Evolutionary conservation across 2,797 vertebrate species (phyloP), one percentile per base, ranked within the genome.

Genomic region (Parauchenoglanis punctatus): DNA sequence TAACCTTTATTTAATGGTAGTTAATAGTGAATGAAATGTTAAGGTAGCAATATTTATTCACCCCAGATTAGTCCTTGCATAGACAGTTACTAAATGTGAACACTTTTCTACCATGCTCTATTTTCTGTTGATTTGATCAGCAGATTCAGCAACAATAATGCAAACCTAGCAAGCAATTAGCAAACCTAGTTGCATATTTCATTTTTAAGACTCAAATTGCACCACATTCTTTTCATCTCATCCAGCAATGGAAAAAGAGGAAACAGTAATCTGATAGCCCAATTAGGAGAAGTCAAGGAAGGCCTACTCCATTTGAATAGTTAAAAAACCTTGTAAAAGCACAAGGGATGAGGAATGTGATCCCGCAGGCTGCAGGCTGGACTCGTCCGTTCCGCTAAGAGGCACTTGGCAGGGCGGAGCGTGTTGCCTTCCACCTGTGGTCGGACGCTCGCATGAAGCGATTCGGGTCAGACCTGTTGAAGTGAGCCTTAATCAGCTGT

Each of bases 321-420:
- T 91, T 93, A 92, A 92, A 93, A 93, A 93, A 90, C 91, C 91
- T 93, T 94, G 93, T 91, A 94, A 95, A 96, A 95, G 94, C 93
- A 94, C 93, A 49, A 90, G 31, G 23, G 56, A 56, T 56, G 56
- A 81, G 67, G 77, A 93, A 88, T 49, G 59, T 40, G 72, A 89
- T 87, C 31, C 46, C 11, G 12, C 15, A 56, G 75, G 40, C 76
- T 10, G 49, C 92, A 93, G 92, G 92, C 91, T 85, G 90, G 93
- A 92, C 91, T 77, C 75, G 83, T 93, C 90, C 23, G 12, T 88
- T 92, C 90, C 10, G 81, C 91, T 90, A 91, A 93, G 92, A 90
- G 93, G 90, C 87, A 89, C 89, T 91, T 94, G 93, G 93, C 93
- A 92, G 89, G 77, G 73, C 65, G 15, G 78, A 89, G 86, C 85